Evolutionary conservation across 2,888 invertebrate species (phyloP).

Genomic region (Dinocampus coccinellae): DNA sequence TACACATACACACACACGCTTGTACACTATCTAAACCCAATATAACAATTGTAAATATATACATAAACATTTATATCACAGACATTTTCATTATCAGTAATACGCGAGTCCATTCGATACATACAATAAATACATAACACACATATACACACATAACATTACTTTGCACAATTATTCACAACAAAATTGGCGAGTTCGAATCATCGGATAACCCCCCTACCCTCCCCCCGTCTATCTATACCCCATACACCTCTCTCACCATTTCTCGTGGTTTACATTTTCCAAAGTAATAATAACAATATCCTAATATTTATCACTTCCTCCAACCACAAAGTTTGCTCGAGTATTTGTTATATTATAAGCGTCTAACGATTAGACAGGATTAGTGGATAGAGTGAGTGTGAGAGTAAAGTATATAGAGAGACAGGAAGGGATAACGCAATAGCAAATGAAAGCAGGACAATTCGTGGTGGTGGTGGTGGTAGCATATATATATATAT

Average conservation of each 20-base stretch:
- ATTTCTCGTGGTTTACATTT: conserved; percentile 15
- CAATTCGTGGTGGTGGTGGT: too few relatives aligned
- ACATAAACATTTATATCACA: too few relatives aligned
- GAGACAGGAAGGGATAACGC: neutral
- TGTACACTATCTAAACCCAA: too few relatives aligned
- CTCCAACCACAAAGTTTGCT: conserved; percentile 46
- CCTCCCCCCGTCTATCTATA: too few relatives aligned
- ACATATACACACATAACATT: neutral
- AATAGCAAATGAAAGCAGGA: too few relatives aligned
- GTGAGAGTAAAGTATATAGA: too few relatives aligned
- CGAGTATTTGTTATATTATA: conserved; percentile 50
- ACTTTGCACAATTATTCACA: conserved; percentile 26
- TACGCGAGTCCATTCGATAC: neutral
- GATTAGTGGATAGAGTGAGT: conserved; percentile 48
- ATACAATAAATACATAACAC: conserved; percentile 9
- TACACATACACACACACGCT: neutral
- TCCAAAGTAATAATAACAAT: conserved; percentile 23
- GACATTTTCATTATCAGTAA: conserved; percentile 9
- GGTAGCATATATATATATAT: too few relatives aligned
- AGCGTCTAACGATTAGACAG: conserved; percentile 54
- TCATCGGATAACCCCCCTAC: conserved; percentile 21
- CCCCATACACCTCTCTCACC: too few relatives aligned
- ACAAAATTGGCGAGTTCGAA: conserved; percentile 26
- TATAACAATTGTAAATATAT: too few relatives aligned
- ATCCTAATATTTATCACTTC: conserved; percentile 30